Conservation (phyloP, 2,888 invertebrate genomes). For the Drosophila mayaguana region DNA sequence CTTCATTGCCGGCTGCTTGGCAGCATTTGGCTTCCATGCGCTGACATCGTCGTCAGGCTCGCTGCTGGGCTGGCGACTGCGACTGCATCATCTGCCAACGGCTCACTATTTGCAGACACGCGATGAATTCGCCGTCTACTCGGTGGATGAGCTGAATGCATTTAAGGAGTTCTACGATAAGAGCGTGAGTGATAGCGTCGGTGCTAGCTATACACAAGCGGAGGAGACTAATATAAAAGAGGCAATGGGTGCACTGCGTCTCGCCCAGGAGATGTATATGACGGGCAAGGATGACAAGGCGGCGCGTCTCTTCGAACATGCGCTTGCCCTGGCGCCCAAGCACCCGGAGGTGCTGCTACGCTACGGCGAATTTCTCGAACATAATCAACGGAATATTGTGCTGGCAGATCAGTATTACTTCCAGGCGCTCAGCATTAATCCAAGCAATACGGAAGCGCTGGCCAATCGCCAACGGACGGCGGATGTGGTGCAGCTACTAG, state of each 20-base stretch:
- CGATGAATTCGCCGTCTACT: constrained; percentile 83
- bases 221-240: constrained; percentile 86
- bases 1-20: constrained; percentile 77
- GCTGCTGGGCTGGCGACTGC: constrained; percentile 56
- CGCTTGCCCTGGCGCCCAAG: constrained; percentile 94
- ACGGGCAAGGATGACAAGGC: constrained; percentile 94
- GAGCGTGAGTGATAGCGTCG: constrained; percentile 64
- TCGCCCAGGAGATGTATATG: constrained; percentile 93
- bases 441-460: constrained; percentile 92
- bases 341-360: constrained; percentile 96
- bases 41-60: constrained; percentile 39
- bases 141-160: constrained; percentile 67
- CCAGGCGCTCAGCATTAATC: constrained; percentile 93
- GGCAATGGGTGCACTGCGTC: constrained; percentile 93
- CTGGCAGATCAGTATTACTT: constrained; percentile 96
- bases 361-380: constrained; percentile 97
- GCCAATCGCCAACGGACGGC: constrained; percentile 93
- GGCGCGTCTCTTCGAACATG: constrained; percentile 94
- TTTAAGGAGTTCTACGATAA: constrained; percentile 77
- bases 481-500: constrained; percentile 95
- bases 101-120: constrained; percentile 82
- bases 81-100: constrained; percentile 81
- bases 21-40: constrained; percentile 73
- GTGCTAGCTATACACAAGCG: constrained; percentile 52
- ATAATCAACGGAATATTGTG: constrained; percentile 92